phyloP scores from a whole-genome alignment of 2,888 invertebrate species.

The Patella ulyssiponensis region DNA sequence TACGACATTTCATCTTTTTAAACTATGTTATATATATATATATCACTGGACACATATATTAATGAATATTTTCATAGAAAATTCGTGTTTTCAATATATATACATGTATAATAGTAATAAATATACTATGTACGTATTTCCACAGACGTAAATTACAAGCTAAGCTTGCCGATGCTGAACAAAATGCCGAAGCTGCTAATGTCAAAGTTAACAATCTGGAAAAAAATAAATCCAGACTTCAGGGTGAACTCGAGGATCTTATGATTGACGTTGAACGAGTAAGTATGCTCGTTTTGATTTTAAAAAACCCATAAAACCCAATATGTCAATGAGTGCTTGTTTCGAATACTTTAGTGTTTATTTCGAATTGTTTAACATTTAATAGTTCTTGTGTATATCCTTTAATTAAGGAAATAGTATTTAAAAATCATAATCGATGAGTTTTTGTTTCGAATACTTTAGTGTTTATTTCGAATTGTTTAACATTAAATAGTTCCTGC shows the following conservation, averaged over 20 bases:
- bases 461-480: background rate
- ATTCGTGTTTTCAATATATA: background rate
- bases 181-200: slow-evolving; percentile 85
- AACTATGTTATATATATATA: background rate
- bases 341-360: too few relatives aligned
- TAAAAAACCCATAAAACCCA: background rate
- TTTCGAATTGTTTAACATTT: background rate
- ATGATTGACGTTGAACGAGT: slow-evolving; percentile 13
- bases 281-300: background rate
- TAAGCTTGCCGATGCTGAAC: slow-evolving; percentile 95
- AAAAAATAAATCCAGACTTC: slow-evolving; percentile 96
- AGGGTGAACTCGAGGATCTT: slow-evolving; percentile 80
- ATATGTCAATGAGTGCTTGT: too few relatives aligned
- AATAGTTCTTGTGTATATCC: background rate
- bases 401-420: background rate
- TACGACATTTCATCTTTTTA: background rate
- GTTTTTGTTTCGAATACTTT: too few relatives aligned
- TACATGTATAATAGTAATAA: background rate
- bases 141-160: slow-evolving; percentile 82
- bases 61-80: background rate
- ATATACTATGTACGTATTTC: slow-evolving; percentile 19
- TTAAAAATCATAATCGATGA: too few relatives aligned
- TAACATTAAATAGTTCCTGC: background rate
- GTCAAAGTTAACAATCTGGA: slow-evolving; percentile 84
- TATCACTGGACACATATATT: too few relatives aligned